Base-by-base conservation (phyloP, 2,797 vertebrate species). In the Bradypodion ventrale region DNA sequence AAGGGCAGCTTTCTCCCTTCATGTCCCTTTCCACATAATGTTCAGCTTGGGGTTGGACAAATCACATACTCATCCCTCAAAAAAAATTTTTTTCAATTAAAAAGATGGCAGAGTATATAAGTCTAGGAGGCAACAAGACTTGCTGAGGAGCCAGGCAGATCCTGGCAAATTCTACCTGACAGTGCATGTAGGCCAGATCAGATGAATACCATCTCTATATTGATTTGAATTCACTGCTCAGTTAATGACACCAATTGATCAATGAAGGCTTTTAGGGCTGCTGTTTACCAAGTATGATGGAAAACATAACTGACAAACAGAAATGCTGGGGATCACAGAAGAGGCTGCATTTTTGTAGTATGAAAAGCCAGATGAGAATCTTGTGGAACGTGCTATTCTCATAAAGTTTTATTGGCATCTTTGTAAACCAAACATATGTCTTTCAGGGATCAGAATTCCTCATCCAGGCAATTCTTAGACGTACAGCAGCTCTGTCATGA, bases 291-390 rank as follows among this genome's bases (percentile, higher is more conserved):
- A 84, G 35, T 40, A 29, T 65, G 46, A 73, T 84, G 77, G 62
- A 70, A 84, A 63, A 63, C n/a, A 78, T 40, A 70, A 37, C 66
- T n/a, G 66, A 78, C 77, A 78, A 78, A n/a, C n/a, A 78, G 75
- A 78, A 52, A n/a, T 63, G 16, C 42, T 72, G 21, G 56, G 13
- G n/a, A 42, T 73, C 56, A 63, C 27, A 79, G 56, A 16, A 79
- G 35, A 74, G 16, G 35, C 65, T 35, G 68, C 27, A 16, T n/a
- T 42, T 74, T 79, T 37, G 37, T 7, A 9, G 40, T 29, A 73
- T 65, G 65, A 7, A n/a, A 72, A 74, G 42, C 59, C 80, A 82
- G 80, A 46, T 82, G 40, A 35, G 40, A 82, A 63, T 73, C 56
- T 72, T 74, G n/a, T 13, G 46, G 42, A 74, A 82, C 60, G 37